Evolutionary conservation across 2,888 invertebrate species (phyloP), one percentile per base, ranked within the genome.

Genomic region (Orthosia cruda): DNA sequence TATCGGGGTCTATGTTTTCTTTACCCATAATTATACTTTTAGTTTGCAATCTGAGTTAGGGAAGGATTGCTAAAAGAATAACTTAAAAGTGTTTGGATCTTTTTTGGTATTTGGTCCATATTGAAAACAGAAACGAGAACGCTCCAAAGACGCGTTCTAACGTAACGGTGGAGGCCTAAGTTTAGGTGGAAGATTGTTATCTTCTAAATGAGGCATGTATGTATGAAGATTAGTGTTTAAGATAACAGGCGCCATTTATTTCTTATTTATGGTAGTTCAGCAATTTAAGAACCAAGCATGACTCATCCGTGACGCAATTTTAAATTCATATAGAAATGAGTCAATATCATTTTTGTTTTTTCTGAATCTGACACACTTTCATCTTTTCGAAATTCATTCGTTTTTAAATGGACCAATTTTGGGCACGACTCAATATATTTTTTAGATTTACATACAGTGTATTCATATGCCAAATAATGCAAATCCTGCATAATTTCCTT

Each of bases 401-500:
- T 11, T 55, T 71, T 49, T n/a, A 15, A n/a, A 13, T 23, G 4
- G 11, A 20, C 9, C 7, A n/a, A 13, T 58, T 61, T 72, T 47
- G 20, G 4, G 18, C n/a, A 55, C 74, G n/a, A 74, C 23, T 62
- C 23, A 55, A 23, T 40, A 49, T 54, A 15, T 40, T 52, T 64
- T 15, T 63, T 18, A 12, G 18, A 54, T 52, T 55, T 11, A 26
- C 13, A 40, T 23, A 20, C 18, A 23, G 20, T 45, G 55, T 16
- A 47, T 52, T 50, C 32, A 62, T 55, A 32, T 65, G 16, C 32
- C 45, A 54, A 64, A 32, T 12, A n/a, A 61, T 26, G 18, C 9
- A 15, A 26, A 16, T 54, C 63, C 49, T 54, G 63, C n/a, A 59
- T 80, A 58, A 67, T 74, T 54, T 63, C 47, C 52, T 66, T 23